These are phyloP conservation scores for Helicoverpa zea DNA, from an alignment of 1,140 invertebrate species.

Conservation along the genomic window DNA sequence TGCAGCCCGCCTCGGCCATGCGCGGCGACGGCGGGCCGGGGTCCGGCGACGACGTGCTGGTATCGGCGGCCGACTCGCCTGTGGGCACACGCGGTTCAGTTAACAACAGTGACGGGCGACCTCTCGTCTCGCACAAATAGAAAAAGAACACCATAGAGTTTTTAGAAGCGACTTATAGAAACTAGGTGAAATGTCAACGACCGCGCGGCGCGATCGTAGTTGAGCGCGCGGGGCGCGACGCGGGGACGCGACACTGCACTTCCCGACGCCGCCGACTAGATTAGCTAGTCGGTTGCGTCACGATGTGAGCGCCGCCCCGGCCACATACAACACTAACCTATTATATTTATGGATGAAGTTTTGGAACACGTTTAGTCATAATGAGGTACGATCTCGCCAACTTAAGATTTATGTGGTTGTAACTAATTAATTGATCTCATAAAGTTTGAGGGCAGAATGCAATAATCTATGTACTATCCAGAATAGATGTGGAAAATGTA, in stretches of 20 bases:
- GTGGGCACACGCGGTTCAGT: constrained; percentile 71
- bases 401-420: constrained; percentile 8
- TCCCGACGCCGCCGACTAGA: constrained; percentile 85
- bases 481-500: constrained; percentile 75
- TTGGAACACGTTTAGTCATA: constrained; percentile 36
- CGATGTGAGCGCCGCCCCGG: constrained; percentile 71
- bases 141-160: constrained; percentile 77
- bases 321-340: constrained; percentile 75
- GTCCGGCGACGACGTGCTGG: constrained; percentile 95
- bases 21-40: constrained; percentile 93
- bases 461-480: constrained; percentile 66
- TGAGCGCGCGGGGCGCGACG: constrained; percentile 78
- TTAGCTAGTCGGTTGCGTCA: constrained; percentile 86
- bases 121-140: constrained; percentile 60
- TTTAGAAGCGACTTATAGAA: constrained; percentile 83
- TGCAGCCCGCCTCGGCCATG: constrained; percentile 87
- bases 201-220: constrained; percentile 80
- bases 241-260: constrained; percentile 86
- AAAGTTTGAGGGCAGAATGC: constrained; percentile 20
- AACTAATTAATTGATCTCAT: constrained; percentile 24
- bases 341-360: constrained; percentile 63
- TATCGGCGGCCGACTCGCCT: constrained; percentile 96
- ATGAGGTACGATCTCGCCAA: constrained; percentile 30
- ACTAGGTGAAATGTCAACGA: constrained; percentile 86
- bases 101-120: constrained; percentile 59